phyloP scores from a whole-genome alignment of 2,113 vertebrate species.

The Hipposideros armiger region DNA sequence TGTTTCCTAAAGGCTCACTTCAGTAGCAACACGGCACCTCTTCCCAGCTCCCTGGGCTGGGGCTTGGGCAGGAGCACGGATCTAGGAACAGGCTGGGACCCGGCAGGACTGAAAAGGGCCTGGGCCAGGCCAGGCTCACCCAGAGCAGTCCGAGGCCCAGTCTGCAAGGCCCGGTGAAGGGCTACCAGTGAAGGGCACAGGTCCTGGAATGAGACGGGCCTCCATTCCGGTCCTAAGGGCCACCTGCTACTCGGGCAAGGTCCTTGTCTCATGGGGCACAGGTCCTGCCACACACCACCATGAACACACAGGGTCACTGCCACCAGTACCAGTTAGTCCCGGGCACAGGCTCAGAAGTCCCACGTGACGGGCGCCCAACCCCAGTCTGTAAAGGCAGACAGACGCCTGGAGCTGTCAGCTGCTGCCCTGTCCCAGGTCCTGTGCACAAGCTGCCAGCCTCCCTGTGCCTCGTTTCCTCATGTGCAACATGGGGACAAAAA shows the following conservation, averaged over 20 bases:
- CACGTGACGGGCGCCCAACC: too few relatives aligned
- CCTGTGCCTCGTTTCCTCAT: not conserved
- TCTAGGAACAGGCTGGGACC: too few relatives aligned
- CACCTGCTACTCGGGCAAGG: not conserved
- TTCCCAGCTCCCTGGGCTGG: not conserved
- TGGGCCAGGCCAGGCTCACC: too few relatives aligned
- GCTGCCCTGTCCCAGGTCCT: not conserved
- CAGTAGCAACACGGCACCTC: not conserved
- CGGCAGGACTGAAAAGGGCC: too few relatives aligned
- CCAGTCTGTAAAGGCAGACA: not conserved
- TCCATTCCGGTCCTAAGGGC: not conserved
- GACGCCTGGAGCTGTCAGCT: fast-evolving
- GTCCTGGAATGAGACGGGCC: too few relatives aligned
- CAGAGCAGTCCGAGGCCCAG: too few relatives aligned
- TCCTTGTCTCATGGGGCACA: not conserved
- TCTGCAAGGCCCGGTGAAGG: too few relatives aligned
- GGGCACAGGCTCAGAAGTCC: not conserved
- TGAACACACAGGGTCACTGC: not conserved
- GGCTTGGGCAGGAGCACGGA: too few relatives aligned
- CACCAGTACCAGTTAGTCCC: not conserved
- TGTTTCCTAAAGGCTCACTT: constrained; percentile 20
- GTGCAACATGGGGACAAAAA: not conserved
- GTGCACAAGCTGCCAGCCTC: not conserved
- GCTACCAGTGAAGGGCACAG: too few relatives aligned
- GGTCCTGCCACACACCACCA: not conserved